Evolutionary conservation across 2,888 invertebrate genomes (phyloP).

Genomic region (Flexamia atlantica): DNA sequence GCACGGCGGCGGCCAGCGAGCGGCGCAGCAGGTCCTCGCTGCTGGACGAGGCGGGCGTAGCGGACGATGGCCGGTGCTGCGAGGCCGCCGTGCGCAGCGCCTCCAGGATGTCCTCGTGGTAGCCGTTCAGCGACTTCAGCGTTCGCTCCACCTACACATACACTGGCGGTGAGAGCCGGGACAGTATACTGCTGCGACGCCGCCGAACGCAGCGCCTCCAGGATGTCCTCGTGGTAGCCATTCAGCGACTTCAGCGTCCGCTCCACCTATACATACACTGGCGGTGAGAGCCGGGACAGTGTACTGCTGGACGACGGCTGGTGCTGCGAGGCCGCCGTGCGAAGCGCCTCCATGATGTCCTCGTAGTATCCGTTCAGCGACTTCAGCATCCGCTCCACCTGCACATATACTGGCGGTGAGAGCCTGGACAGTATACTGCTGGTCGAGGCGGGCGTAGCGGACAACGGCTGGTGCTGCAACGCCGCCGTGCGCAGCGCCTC

Average conservation of each 20-base stretch:
- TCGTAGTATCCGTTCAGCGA: too few relatives aligned
- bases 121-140: constrained; percentile 92
- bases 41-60: constrained; percentile 81
- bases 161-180: too few relatives aligned
- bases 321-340: too few relatives aligned
- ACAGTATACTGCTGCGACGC: too few relatives aligned
- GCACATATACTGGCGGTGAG: too few relatives aligned
- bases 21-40: constrained; percentile 84
- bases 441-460: constrained; percentile 81
- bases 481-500: constrained; percentile 93
- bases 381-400: too few relatives aligned
- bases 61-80: constrained; percentile 79
- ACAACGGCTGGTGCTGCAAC: constrained; percentile 79
- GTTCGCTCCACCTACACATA: constrained; percentile 83
- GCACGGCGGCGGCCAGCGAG: constrained; percentile 75
- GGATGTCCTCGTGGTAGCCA: constrained; percentile 94
- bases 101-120: constrained; percentile 94
- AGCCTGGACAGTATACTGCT: too few relatives aligned
- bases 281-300: too few relatives aligned
- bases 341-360: too few relatives aligned
- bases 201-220: constrained; percentile 92
- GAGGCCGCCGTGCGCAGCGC: constrained; percentile 91
- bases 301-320: too few relatives aligned
- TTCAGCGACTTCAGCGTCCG: constrained; percentile 91
- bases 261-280: constrained; percentile 83